Conservation (phyloP, 2,888 invertebrate genomes). For the Steromphala cineraria region DNA sequence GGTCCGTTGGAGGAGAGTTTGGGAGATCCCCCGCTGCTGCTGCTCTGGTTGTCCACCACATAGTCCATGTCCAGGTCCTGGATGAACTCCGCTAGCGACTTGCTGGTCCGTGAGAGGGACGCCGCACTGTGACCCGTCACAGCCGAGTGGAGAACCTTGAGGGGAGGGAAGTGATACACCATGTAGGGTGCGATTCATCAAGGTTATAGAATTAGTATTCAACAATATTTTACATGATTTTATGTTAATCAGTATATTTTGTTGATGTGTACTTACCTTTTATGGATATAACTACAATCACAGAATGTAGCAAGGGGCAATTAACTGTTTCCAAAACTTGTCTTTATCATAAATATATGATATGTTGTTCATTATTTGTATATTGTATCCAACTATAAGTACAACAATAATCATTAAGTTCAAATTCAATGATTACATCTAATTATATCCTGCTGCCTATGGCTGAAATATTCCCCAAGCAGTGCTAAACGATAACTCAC, state of each 20-base stretch:
- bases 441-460: too few relatives aligned
- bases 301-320: too few relatives aligned
- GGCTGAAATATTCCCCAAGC: too few relatives aligned
- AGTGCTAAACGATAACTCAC: too few relatives aligned
- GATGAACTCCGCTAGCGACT: conserved; percentile 61
- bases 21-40: neutral
- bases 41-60: conserved; percentile 39
- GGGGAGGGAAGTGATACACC: neutral
- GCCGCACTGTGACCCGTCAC: conserved; percentile 71
- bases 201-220: neutral
- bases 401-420: neutral
- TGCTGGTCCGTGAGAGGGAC: conserved; percentile 59
- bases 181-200: neutral
- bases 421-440: neutral
- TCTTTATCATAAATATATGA: too few relatives aligned
- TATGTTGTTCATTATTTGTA: too few relatives aligned
- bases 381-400: neutral
- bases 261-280: too few relatives aligned
- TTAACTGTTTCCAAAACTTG: too few relatives aligned
- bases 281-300: too few relatives aligned
- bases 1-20: neutral
- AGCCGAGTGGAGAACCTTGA: conserved; percentile 74
- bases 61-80: conserved; percentile 57
- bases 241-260: too few relatives aligned
- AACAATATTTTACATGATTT: neutral